Evolutionary conservation across 2,797 vertebrate genomes (phyloP), one percentile per base, ranked within the genome.

Genomic region (Chaunax sp.): DNA sequence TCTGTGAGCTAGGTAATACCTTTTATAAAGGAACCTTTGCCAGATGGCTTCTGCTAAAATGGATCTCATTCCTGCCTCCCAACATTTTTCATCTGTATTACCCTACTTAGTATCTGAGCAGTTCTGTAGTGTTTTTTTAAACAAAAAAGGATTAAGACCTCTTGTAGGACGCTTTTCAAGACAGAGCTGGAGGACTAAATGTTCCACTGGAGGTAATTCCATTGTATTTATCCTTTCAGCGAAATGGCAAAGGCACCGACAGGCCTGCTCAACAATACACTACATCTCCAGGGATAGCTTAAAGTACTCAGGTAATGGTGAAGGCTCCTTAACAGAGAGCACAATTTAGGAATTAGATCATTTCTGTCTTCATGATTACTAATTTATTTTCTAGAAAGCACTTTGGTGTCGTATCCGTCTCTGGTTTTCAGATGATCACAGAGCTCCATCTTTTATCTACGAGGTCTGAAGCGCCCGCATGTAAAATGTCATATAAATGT

Each of bases 401-500:
- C 74, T 66, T 57, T 13, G 28, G 62, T 53, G 45, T 10, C 46
- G 15, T 71, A 57, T 57, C 51, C 53, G 50, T 57, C 50, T 50
- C 35, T 62, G 38, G 19, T 72, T 73, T 64, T 8, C 3, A 77
- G 67, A 63, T 57, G 69, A 79, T 83, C 75, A 51, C 44, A 71
- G 55, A 79, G 69, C 50, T 47, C 12, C 47, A 26, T 30, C 23
- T 20, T 50, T 75, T 58, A 68, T 81, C 66, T 71, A 64, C 67
- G 56, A 54, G 52, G 84, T 77, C 51, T 64, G 63, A 76, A 37
- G 82, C 74, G 79, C 49, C 70, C 67, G 55, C 53, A 80, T 49
- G 54, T 74, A 75, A 85, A 89, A 88, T 86, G 78, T 81, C 64
- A 82, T 51, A 85, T 88, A 77, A 85, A 91, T 89, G 68, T 81